Evolutionary conservation across 1,140 invertebrate species (phyloP).

Genomic region (Sarcophaga peregrina): DNA sequence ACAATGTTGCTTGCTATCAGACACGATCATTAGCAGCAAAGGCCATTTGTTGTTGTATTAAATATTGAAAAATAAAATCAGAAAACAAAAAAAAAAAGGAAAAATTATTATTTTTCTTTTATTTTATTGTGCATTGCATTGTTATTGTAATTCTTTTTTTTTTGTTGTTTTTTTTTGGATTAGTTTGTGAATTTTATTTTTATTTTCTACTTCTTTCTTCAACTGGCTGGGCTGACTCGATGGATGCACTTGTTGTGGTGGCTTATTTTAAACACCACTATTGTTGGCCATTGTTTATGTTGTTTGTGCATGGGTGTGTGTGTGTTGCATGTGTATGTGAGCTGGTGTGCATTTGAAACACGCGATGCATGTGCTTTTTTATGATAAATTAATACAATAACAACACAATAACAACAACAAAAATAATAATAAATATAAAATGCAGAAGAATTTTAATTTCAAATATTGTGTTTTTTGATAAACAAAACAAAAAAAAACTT

Average conservation of each 20-base stretch:
- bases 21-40: background rate
- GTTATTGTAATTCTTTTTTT: background rate
- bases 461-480: background rate
- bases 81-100: no score
- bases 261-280: background rate
- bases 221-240: conserved; percentile 24
- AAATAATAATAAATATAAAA: conserved; percentile 1
- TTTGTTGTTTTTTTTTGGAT: conserved; percentile 16
- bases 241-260: conserved; percentile 40
- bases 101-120: background rate
- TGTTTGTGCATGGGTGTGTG: background rate
- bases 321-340: background rate
- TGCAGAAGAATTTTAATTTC: conserved; percentile 30
- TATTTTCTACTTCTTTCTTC: background rate
- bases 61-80: background rate
- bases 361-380: conserved; percentile 32
- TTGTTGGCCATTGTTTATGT: background rate
- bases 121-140: conserved; percentile 13
- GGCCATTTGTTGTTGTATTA: background rate
- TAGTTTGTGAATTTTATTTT: background rate
- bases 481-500: background rate
- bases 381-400: background rate
- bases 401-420: background rate
- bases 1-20: background rate
- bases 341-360: conserved; percentile 32